Evolutionary conservation across 35 echinoderm and acorn worm species (phyloP).

Genomic region (Strongylocentrotus purpuratus): DNA sequence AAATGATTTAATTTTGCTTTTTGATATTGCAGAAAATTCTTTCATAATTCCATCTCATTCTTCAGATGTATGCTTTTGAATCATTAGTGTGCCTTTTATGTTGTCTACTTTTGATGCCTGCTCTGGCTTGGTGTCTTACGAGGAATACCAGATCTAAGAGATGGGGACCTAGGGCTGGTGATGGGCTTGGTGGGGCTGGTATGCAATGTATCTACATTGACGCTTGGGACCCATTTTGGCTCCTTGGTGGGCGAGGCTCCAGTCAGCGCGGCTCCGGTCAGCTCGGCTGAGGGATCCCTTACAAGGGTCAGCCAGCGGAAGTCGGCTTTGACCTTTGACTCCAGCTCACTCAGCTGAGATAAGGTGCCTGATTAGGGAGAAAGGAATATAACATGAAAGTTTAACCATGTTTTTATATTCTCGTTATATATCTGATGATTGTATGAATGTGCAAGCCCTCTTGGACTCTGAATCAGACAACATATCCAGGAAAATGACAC

Average conservation of each 20-base stretch:
- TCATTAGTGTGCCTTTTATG: not conserved
- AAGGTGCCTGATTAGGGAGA: not conserved
- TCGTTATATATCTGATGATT: no score
- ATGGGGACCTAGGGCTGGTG: not conserved
- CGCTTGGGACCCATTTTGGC: not conserved
- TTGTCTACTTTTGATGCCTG: not conserved
- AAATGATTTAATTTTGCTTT: not conserved
- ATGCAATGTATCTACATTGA: not conserved
- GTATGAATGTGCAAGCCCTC: no score
- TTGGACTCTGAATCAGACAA: no score
- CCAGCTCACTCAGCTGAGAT: constrained; percentile 31
- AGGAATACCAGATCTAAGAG: not conserved
- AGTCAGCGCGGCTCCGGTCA: not conserved
- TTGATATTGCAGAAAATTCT: not conserved
- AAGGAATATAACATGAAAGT: not conserved
- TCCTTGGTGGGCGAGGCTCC: not conserved
- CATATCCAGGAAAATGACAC: no score
- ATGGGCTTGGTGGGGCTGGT: not conserved
- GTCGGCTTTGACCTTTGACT: constrained; percentile 34
- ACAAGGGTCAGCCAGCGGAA: constrained; percentile 33
- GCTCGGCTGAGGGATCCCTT: not conserved
- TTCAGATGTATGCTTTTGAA: not conserved
- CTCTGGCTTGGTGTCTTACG: not conserved
- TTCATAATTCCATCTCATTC: not conserved
- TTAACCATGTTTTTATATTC: no score